Conservation (phyloP, 2,113 vertebrate genomes). For the Myotis lucifugus region DNA sequence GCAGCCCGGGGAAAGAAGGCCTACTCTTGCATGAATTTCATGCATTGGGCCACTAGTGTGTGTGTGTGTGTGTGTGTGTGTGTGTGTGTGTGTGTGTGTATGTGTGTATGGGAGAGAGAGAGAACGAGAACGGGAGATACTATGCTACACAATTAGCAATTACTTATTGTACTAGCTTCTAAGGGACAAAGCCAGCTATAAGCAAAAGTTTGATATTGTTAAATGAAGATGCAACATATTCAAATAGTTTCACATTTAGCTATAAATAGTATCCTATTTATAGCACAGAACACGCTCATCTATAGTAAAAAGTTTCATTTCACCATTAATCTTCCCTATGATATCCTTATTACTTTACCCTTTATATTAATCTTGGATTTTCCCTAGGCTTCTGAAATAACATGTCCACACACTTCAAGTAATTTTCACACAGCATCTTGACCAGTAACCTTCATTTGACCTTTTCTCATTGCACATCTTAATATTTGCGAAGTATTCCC, state of each 20-base stretch:
- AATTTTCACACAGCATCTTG: background rate
- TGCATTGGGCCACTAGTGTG: too few species aligned
- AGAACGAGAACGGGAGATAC: background rate
- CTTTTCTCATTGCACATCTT: background rate
- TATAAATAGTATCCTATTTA: background rate
- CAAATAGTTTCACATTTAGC: background rate
- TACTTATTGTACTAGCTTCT: background rate
- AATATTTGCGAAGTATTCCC: conserved; percentile 19
- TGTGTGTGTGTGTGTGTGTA: too few species aligned
- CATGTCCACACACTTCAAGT: background rate
- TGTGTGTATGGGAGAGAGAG: background rate
- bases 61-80: too few species aligned
- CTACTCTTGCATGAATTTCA: too few species aligned
- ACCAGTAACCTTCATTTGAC: background rate
- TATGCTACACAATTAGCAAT: background rate
- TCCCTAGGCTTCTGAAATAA: conserved; percentile 39
- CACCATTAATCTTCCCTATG: background rate
- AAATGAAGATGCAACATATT: background rate
- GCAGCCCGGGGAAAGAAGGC: too few species aligned
- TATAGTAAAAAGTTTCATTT: conserved; percentile 40
- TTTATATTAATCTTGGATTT: background rate
- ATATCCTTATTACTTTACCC: conserved; percentile 12
- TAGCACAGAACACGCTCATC: background rate
- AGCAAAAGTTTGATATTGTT: background rate
- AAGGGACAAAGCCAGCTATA: background rate